These are phyloP conservation scores for Semicossyphus pulcher DNA, from an alignment of 2,113 vertebrate species.

Conservation along the genomic window DNA sequence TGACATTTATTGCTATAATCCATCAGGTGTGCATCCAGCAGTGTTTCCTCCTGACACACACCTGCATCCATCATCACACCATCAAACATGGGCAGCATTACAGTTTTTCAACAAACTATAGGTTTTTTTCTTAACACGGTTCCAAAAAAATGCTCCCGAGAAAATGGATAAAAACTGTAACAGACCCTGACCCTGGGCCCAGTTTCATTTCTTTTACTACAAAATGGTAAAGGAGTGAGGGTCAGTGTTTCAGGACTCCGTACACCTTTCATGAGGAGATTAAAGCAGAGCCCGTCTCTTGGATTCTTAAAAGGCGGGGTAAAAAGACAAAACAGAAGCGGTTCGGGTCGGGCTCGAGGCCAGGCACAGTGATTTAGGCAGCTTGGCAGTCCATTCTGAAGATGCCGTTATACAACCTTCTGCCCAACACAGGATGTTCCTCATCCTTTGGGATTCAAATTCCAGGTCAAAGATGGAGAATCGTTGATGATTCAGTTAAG, in stretches of 20 bases:
- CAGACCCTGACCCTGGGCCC: slow-evolving; percentile 35
- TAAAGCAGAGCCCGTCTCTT: slow-evolving; percentile 59
- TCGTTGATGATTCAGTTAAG: slow-evolving; percentile 41
- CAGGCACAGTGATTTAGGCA: slow-evolving; percentile 85
- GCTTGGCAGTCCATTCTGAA: slow-evolving; percentile 67
- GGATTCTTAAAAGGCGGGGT: slow-evolving; percentile 40
- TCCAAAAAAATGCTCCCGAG: slow-evolving; percentile 15
- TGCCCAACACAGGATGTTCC: slow-evolving; percentile 50
- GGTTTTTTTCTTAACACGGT: slow-evolving; percentile 31
- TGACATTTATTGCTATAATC: slow-evolving; percentile 86
- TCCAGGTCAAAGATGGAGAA: slow-evolving; percentile 64
- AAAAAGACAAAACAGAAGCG: slow-evolving; percentile 33
- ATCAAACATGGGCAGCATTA: slow-evolving; percentile 67
- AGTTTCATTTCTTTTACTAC: slow-evolving; percentile 41
- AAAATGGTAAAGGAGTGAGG: slow-evolving; percentile 56
- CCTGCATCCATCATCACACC: slow-evolving; percentile 64
- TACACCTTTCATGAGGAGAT: slow-evolving; percentile 27
- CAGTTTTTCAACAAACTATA: slow-evolving; percentile 56
- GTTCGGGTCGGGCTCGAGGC: slow-evolving; percentile 57
- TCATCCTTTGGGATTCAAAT: slow-evolving; percentile 72
- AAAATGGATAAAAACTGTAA: slow-evolving; percentile 52
- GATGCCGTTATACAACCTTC: slow-evolving; percentile 55
- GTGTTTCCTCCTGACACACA: slow-evolving; percentile 58
- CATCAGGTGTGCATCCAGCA: slow-evolving; percentile 72
- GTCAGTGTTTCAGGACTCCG: slow-evolving; percentile 37